These are phyloP conservation scores for Sylvilagus bachmani DNA, from an alignment of 2,113 vertebrate genomes.

Conservation along the genomic window DNA sequence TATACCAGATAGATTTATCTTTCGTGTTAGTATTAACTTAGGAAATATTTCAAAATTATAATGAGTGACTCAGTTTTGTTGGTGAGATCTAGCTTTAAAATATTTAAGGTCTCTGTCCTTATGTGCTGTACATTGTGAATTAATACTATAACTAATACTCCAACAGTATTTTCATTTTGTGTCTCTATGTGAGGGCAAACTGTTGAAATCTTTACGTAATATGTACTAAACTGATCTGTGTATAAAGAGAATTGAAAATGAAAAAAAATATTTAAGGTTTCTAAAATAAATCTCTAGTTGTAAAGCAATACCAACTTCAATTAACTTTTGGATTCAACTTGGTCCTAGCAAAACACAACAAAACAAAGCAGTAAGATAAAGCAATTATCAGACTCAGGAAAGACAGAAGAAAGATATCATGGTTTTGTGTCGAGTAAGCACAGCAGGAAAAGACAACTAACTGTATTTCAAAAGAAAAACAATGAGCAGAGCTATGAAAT, in stretches of 20 bases:
- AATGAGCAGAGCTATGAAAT: not conserved
- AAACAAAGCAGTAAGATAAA: conserved; percentile 47
- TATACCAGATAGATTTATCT: conserved; percentile 51
- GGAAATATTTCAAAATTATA: conserved; percentile 69
- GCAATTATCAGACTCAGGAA: conserved; percentile 21
- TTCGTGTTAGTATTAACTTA: conserved; percentile 36
- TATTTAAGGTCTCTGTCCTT: conserved; percentile 29
- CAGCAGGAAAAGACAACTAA: conserved; percentile 49
- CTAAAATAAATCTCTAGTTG: conserved; percentile 66
- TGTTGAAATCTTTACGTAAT: too few species aligned
- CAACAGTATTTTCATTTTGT: too few species aligned
- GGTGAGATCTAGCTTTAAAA: conserved; percentile 52
- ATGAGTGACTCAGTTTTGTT: conserved; percentile 36
- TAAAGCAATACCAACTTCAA: conserved; percentile 48
- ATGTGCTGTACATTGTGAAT: too few species aligned
- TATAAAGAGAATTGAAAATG: too few species aligned
- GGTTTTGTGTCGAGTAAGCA: conserved; percentile 26
- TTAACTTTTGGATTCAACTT: conserved; percentile 67
- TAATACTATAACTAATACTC: too few species aligned
- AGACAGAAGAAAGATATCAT: not conserved
- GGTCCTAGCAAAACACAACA: conserved; percentile 57
- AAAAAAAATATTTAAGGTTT: conserved; percentile 29
- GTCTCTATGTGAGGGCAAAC: too few species aligned
- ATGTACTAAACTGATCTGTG: too few species aligned
- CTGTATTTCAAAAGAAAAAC: conserved; percentile 43